Evolutionary conservation across 2,113 vertebrate species (phyloP).

Genomic region (Psilopsiagon aymara): DNA sequence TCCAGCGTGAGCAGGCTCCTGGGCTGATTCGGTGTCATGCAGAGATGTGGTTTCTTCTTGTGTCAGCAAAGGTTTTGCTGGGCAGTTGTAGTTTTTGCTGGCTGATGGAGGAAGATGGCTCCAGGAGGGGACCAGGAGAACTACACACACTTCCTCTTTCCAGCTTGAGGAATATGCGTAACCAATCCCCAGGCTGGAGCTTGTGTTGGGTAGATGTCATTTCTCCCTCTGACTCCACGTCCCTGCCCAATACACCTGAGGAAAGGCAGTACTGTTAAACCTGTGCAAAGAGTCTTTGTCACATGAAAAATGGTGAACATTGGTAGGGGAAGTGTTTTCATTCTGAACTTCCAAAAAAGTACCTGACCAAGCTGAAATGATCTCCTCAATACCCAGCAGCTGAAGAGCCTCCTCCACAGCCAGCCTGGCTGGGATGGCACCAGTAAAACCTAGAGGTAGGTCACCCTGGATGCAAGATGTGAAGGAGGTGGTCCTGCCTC

Average conservation of each 20-base stretch:
- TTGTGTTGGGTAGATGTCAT: neutral
- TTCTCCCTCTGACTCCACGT: neutral
- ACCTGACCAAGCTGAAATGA: neutral
- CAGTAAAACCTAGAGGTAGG: neutral
- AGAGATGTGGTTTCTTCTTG: neutral
- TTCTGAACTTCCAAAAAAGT: neutral
- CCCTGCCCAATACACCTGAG: neutral
- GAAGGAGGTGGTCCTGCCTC: neutral
- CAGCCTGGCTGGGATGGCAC: neutral
- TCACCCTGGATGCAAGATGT: neutral
- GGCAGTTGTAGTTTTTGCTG: neutral
- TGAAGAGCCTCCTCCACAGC: neutral
- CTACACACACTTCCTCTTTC: neutral
- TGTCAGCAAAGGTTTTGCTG: neutral
- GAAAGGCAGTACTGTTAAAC: neutral
- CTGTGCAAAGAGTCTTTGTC: neutral
- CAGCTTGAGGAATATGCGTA: neutral
- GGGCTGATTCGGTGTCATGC: rapidly evolving
- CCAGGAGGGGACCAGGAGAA: neutral
- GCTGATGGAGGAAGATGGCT: neutral
- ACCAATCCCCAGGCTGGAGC: neutral
- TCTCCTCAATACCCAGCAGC: neutral
- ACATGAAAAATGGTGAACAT: neutral
- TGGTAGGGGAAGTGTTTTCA: neutral
- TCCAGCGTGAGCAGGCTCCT: neutral